These are phyloP conservation scores for Myiopsitta monachus DNA, from an alignment of 2,113 vertebrate species.

Conservation along the genomic window DNA sequence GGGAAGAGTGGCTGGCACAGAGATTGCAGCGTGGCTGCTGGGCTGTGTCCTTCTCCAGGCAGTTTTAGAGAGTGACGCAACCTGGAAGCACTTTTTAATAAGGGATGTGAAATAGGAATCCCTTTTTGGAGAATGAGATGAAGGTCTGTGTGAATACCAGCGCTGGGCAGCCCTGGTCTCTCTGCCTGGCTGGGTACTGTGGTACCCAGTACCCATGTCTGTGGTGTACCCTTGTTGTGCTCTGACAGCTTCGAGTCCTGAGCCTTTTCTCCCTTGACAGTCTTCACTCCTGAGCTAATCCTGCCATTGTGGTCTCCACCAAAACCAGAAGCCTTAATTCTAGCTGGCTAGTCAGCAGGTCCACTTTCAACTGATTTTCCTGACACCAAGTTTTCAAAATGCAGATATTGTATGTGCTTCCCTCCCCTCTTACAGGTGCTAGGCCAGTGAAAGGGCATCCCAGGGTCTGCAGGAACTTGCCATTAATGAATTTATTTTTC, in stretches of 20 bases:
- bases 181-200: background rate
- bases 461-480: background rate
- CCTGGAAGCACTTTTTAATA: background rate
- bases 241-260: background rate
- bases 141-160: background rate
- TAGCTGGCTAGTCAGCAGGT: background rate
- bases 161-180: fast-evolving
- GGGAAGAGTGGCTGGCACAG: background rate
- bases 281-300: background rate
- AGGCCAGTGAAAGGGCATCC: background rate
- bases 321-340: background rate
- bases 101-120: background rate
- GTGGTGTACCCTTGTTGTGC: background rate
- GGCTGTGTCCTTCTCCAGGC: background rate
- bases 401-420: background rate
- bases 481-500: background rate
- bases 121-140: background rate
- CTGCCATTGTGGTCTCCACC: background rate
- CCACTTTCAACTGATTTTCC: background rate
- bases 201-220: background rate
- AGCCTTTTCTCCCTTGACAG: fast-evolving
- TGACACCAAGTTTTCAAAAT: background rate
- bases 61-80: background rate
- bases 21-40: background rate
- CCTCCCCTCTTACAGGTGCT: fast-evolving